phyloP scores from a whole-genome alignment of 2,113 vertebrate genomes.

The Microtus pennsylvanicus region DNA sequence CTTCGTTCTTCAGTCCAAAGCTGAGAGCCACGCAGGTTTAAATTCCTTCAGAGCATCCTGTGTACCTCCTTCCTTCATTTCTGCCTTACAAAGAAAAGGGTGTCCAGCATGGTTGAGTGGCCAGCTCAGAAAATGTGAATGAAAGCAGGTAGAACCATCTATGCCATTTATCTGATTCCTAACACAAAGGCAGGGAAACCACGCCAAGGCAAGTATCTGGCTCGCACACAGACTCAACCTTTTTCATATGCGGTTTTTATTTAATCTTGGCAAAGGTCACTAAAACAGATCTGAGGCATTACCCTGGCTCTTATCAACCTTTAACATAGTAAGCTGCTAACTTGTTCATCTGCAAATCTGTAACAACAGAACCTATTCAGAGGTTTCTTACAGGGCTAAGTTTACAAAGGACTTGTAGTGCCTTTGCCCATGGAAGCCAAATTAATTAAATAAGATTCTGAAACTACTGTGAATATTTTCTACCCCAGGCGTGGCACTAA shows the following conservation, averaged over 20 bases:
- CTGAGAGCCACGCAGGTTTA: not conserved
- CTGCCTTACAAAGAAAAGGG: not conserved
- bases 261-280: not conserved
- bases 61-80: not conserved
- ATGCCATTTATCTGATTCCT: not conserved
- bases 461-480: not conserved
- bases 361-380: not conserved
- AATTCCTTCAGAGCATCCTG: not conserved
- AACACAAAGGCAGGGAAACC: not conserved
- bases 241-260: not conserved
- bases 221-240: not conserved
- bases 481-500: not conserved
- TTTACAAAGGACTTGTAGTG: constrained; percentile 4
- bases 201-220: not conserved
- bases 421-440: not conserved
- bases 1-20: not conserved
- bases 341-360: constrained; percentile 23
- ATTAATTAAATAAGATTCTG: constrained; percentile 13
- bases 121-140: not conserved
- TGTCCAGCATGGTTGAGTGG: not conserved
- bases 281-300: not conserved
- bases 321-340: not conserved
- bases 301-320: not conserved
- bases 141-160: not conserved
- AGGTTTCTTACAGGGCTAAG: not conserved